A percentile compares a stretch with the other conserved stretches of the same genome.
Conservation (phyloP, 2,113 vertebrate species). For the Bostrychus sinensis region DNA sequence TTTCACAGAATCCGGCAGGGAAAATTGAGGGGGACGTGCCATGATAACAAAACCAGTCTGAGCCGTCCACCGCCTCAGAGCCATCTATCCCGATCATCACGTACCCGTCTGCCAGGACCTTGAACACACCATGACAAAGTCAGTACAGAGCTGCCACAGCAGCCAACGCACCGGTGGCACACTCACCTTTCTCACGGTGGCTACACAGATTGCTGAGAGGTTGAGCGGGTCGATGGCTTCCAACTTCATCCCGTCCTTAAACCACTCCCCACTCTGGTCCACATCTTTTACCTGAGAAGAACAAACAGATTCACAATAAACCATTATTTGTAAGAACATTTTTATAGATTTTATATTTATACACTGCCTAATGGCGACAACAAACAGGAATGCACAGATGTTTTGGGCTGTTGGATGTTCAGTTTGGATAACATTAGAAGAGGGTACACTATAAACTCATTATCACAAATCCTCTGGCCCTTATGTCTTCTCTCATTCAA, state of each 20-base stretch:
- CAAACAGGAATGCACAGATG: too few relatives aligned
- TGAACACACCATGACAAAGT: slow-evolving; percentile 37
- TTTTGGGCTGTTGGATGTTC: too few relatives aligned
- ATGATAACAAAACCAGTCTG: slow-evolving; percentile 99
- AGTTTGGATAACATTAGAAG: too few relatives aligned
- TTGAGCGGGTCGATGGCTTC: slow-evolving; percentile 99
- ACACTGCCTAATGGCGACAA: too few relatives aligned
- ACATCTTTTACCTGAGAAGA: slow-evolving; percentile 89
- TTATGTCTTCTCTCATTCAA: too few relatives aligned
- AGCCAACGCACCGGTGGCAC: too few relatives aligned
- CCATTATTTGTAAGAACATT: background rate
- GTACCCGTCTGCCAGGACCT: slow-evolving; percentile 98
- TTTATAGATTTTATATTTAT: too few relatives aligned
- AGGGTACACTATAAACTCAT: too few relatives aligned
- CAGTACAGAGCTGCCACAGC: background rate
- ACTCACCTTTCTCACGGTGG: slow-evolving; percentile 96
- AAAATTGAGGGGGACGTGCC: slow-evolving; percentile 96
- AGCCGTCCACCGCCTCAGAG: slow-evolving; percentile 97
- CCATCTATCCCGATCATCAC: slow-evolving; percentile 99
- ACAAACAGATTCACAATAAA: background rate
- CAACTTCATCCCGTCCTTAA: slow-evolving; percentile 97
- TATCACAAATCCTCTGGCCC: too few relatives aligned
- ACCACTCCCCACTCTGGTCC: slow-evolving; percentile 94
- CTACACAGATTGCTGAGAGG: slow-evolving; percentile 98
- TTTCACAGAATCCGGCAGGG: slow-evolving; percentile 99